These are phyloP conservation scores for Abrostola triplasia DNA, from an alignment of 2,888 invertebrate species.

Conservation along the genomic window DNA sequence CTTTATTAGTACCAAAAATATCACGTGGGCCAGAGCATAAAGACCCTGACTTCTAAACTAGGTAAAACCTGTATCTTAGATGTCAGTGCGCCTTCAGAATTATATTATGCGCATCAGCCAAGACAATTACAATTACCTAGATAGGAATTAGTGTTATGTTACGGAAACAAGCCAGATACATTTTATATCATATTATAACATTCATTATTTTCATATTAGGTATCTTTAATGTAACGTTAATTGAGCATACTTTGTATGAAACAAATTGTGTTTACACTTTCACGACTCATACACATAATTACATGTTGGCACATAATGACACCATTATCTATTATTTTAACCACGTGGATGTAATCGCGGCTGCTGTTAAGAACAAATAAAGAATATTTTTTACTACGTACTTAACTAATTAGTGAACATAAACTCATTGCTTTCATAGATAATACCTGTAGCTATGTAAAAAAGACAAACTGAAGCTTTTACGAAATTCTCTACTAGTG, in stretches of 20 bases:
- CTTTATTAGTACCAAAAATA: no score
- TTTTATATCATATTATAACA: conserved; percentile 31
- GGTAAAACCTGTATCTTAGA: no score
- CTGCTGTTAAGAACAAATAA: neutral
- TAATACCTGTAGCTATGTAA: neutral
- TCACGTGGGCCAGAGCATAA: no score
- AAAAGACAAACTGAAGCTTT: neutral
- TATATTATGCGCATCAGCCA: no score
- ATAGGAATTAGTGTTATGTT: conserved; percentile 17
- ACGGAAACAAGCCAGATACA: conserved; percentile 10
- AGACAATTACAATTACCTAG: no score
- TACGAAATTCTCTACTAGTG: neutral
- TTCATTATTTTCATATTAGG: conserved; percentile 12
- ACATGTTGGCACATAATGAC: conserved; percentile 10
- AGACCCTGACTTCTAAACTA: no score
- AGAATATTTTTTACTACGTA: neutral
- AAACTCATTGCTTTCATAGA: neutral
- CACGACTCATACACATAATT: conserved; percentile 12
- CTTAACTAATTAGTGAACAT: neutral
- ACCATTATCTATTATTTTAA: conserved; percentile 1
- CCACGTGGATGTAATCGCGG: neutral
- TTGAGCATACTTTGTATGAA: conserved; percentile 1
- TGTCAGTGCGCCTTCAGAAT: no score
- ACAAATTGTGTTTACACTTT: conserved; percentile 28
- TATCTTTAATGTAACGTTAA: conserved; percentile 5